These are phyloP conservation scores for Platichthys stellatus DNA, from an alignment of 2,113 vertebrate genomes.

Conservation along the genomic window DNA sequence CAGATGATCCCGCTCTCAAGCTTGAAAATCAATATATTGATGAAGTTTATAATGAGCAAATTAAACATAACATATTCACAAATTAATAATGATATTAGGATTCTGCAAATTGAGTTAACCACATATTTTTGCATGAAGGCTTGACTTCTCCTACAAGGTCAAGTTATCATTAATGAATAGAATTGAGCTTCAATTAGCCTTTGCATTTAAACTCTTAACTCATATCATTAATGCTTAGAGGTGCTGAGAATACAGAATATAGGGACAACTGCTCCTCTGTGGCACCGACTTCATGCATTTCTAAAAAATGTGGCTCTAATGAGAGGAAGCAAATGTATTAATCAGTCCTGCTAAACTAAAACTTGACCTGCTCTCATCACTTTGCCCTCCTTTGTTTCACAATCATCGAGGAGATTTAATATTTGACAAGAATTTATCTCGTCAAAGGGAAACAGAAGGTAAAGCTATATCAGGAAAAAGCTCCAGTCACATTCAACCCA, in stretches of 20 bases:
- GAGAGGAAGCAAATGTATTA: constrained; percentile 13
- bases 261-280: neutral
- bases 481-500: neutral
- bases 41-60: constrained; percentile 12
- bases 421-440: constrained; percentile 18
- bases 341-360: constrained; percentile 1
- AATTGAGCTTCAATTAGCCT: neutral
- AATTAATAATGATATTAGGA: too few species aligned
- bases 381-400: constrained; percentile 1
- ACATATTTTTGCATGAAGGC: too few species aligned
- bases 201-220: neutral
- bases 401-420: constrained; percentile 14
- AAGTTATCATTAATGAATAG: constrained; percentile 2
- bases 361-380: constrained; percentile 14
- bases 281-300: constrained; percentile 4
- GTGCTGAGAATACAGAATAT: too few species aligned
- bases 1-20: neutral
- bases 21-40: neutral
- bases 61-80: neutral
- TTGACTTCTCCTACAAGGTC: too few species aligned
- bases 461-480: too few species aligned
- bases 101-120: too few species aligned
- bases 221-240: too few species aligned
- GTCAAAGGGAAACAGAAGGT: neutral
- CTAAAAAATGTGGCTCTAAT: neutral